These are phyloP conservation scores for Cataglyphis rosenhaueri DNA, from an alignment of 2,888 invertebrate species.

Conservation along the genomic window DNA sequence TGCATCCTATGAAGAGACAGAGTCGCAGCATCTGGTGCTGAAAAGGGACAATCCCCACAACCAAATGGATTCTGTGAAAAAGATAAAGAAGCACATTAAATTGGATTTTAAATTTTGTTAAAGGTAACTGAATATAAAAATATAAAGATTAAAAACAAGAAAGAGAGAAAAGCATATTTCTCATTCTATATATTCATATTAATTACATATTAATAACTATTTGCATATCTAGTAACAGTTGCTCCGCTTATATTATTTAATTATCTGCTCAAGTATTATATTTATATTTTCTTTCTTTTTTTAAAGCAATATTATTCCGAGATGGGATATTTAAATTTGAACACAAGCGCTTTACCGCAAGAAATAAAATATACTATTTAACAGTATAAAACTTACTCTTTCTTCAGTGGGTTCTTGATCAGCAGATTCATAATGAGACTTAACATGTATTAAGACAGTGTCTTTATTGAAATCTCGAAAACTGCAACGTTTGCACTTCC, in stretches of 20 bases:
- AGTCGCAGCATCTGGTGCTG: conserved; percentile 87
- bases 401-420: conserved; percentile 67
- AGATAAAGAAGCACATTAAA: conserved; percentile 17
- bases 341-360: neutral
- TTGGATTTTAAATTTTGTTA: conserved; percentile 4
- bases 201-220: neutral
- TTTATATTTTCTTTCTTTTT: neutral
- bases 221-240: neutral
- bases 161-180: neutral
- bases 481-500: conserved; percentile 96
- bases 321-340: neutral
- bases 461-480: conserved; percentile 90
- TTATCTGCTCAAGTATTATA: neutral
- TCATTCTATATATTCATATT: neutral
- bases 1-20: conserved; percentile 90
- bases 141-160: neutral
- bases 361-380: neutral
- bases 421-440: conserved; percentile 87
- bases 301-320: neutral
- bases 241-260: neutral
- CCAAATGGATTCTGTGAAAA: conserved; percentile 74
- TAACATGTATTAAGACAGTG: conserved; percentile 89
- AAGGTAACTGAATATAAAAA: neutral
- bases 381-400: conserved; percentile 49
- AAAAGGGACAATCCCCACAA: conserved; percentile 92